Percentiles rank a stretch among this genome's conserved stretches.
These are phyloP conservation scores for Heterodera carotae DNA, from an alignment of 1,140 invertebrate genomes.

Conservation along the genomic window DNA sequence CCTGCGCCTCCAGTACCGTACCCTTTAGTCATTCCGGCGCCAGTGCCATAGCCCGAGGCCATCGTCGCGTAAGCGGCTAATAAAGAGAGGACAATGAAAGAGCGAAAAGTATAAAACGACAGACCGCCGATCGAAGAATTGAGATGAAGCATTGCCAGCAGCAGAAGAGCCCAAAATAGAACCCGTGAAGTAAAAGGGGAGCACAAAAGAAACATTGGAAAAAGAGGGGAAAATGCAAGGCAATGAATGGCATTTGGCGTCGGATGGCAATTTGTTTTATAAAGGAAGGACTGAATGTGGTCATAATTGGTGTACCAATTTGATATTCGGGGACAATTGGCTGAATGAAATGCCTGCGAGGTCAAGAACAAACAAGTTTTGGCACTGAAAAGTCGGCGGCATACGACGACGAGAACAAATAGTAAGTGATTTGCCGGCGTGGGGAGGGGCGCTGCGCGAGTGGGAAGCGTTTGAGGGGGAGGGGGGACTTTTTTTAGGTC, in stretches of 20 bases:
- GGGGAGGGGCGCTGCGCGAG: too few species aligned
- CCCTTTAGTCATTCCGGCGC: background rate
- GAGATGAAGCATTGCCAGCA: background rate
- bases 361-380: too few species aligned
- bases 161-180: background rate
- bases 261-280: too few species aligned
- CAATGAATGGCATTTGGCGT: background rate
- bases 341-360: too few species aligned
- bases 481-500: too few species aligned
- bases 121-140: background rate
- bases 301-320: too few species aligned
- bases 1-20: background rate
- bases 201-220: background rate
- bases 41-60: background rate
- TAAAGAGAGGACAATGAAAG: background rate
- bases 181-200: background rate
- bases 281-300: too few species aligned
- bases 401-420: too few species aligned
- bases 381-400: too few species aligned
- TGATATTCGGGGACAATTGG: too few species aligned
- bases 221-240: background rate
- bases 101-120: background rate
- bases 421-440: too few species aligned
- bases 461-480: too few species aligned
- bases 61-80: background rate